Conservation (phyloP, 2,888 invertebrate species). For the Eupithecia inturbata region DNA sequence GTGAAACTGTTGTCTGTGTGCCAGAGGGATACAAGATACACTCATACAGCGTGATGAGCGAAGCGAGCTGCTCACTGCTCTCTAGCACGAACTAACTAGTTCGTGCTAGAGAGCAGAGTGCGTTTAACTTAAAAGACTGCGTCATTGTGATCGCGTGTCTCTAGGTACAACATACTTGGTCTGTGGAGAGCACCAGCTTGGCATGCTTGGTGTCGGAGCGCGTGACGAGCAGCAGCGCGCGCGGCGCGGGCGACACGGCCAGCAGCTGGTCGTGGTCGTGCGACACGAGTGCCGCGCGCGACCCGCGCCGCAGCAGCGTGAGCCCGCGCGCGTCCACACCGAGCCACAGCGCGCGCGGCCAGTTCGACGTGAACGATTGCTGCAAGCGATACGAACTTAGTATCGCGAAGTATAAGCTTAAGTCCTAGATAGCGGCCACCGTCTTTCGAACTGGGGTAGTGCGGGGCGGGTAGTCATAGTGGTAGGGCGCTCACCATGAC, state of each 20-base stretch:
- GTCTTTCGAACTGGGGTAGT: no score
- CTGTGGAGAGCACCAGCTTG: slow-evolving; percentile 96
- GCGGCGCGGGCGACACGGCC: slow-evolving; percentile 95
- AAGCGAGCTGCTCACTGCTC: no score
- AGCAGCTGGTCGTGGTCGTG: slow-evolving; percentile 95
- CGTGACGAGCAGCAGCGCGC: slow-evolving; percentile 96
- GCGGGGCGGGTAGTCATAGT: no score
- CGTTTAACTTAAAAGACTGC: no score
- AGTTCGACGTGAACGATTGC: slow-evolving; percentile 98
- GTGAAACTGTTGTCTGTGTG: no score
- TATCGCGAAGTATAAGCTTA: background rate
- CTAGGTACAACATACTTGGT: slow-evolving; percentile 85
- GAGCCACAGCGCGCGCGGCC: slow-evolving; percentile 96
- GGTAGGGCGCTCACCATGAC: slow-evolving; percentile 88
- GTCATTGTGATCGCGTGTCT: background rate
- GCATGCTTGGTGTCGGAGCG: slow-evolving; percentile 95
- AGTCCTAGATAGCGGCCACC: no score
- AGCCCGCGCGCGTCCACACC: slow-evolving; percentile 97
- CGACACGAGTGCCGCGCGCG: slow-evolving; percentile 94
- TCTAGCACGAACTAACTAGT: no score
- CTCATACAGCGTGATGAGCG: no score
- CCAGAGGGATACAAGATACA: no score
- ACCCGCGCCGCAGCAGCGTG: slow-evolving; percentile 94
- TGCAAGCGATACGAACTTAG: no score
- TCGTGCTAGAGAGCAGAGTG: no score